Evolutionary conservation across 2,888 invertebrate species (phyloP).

Genomic region (Agrotis exclamationis): DNA sequence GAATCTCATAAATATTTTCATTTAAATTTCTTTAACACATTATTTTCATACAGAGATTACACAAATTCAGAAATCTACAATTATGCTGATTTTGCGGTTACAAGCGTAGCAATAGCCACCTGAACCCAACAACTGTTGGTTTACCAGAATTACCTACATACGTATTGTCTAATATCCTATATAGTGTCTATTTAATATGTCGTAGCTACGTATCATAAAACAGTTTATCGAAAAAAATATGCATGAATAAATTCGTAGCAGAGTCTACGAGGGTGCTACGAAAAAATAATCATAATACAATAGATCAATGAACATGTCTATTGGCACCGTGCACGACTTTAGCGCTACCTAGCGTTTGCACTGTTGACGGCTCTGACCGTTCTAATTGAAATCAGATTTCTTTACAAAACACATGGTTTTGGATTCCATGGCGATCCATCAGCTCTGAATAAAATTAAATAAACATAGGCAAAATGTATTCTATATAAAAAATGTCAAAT

Average conservation of each 20-base stretch:
- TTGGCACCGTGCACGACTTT: no score
- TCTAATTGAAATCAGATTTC: no score
- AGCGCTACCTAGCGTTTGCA: no score
- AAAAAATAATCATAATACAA: neutral
- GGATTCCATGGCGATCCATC: no score
- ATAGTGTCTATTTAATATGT: neutral
- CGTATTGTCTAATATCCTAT: neutral
- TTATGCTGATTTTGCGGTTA: neutral
- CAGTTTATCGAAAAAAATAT: neutral
- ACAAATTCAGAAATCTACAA: neutral
- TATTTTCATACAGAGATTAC: neutral
- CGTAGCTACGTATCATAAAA: neutral
- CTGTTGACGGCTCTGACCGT: no score
- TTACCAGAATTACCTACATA: neutral
- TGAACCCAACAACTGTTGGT: neutral
- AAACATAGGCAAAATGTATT: no score
- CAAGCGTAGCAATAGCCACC: neutral
- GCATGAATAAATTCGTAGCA: constrained; percentile 11
- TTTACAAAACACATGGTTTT: no score
- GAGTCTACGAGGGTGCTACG: constrained; percentile 29
- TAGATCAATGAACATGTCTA: constrained; percentile 2
- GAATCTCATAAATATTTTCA: constrained; percentile 13
- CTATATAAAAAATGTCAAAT: no score
- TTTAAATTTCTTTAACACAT: neutral
- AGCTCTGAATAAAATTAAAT: no score